Evolutionary conservation across 2,797 vertebrate species (phyloP), one percentile per base, ranked within the genome.

Genomic region (Bradypus variegatus): DNA sequence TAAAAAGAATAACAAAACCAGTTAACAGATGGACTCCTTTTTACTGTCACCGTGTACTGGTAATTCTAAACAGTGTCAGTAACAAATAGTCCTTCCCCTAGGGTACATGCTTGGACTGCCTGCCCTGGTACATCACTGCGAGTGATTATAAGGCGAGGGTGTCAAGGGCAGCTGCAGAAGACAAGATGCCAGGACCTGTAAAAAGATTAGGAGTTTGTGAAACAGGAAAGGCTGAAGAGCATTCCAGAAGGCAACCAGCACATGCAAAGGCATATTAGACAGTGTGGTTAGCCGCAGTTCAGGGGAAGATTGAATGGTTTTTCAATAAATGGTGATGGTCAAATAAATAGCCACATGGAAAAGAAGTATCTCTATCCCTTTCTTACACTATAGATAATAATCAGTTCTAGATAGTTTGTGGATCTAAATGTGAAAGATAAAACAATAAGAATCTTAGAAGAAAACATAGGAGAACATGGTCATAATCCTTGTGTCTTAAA

Each of bases 41-140:
- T 16, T n/a, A 14, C n/a, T 67, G 0, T n/a, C 21, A 8, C 55
- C 38, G 27, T 18, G 8, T 72, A 31, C 53, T 69, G 50, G 38
- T 27, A 8, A 5, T 73, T 73, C 69, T 69, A 13, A 67, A 65
- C 13, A 38, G 18, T 62, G 36, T 38, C 21, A 2, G 16, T 38
- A 45, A 36, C 45, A 36, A 93, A 77, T n/a, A 41, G 38, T 88
- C 19, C 15, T 73, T 7, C 33, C n/a, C 10, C 45, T 27, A 55
- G n/a, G 45, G n/a, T 4, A 36, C 55, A n/a, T 1, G 1, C 55
- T 50, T 23, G 1, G 2, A 21, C 14, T 7, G 5, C 41, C 18
- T 55, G 80, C 19, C 48, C 25, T 31, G 69, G 33, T 27, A 55
- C n/a, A 5, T 53, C 12, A 8, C 3, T 29, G 38, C 48, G 14